Evolutionary conservation across 2,113 vertebrate genomes (phyloP).

Genomic region (Epinephelus moara): DNA sequence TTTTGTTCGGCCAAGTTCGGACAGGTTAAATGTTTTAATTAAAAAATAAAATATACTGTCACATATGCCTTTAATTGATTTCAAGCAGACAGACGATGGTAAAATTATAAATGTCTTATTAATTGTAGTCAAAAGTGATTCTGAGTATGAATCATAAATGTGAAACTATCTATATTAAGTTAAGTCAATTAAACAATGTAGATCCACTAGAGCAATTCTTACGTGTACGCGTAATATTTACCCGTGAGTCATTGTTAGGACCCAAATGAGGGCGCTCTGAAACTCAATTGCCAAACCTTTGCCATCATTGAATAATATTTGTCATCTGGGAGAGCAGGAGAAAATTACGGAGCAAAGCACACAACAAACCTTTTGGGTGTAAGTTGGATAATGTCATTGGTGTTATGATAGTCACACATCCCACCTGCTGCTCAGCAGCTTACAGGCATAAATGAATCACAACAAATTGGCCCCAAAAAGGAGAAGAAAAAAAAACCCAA

Average conservation of each 20-base stretch:
- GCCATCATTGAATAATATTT: slow-evolving; percentile 47
- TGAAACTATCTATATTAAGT: not conserved
- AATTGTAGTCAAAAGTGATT: not conserved
- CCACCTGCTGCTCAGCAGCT: slow-evolving; percentile 77
- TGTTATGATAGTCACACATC: slow-evolving; percentile 68
- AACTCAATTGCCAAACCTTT: slow-evolving; percentile 59
- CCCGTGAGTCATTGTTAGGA: slow-evolving; percentile 56
- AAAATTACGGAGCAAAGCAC: slow-evolving; percentile 43
- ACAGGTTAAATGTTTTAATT: not conserved
- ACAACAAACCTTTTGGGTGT: slow-evolving; percentile 52
- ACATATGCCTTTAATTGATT: not conserved
- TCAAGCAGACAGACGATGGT: not conserved
- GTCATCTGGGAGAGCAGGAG: slow-evolving; percentile 44
- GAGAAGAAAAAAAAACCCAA: slow-evolving; percentile 7
- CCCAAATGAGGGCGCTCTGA: slow-evolving; percentile 31
- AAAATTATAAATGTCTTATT: slow-evolving; percentile 7
- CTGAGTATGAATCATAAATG: not conserved
- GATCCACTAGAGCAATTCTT: slow-evolving; percentile 12
- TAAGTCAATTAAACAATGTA: slow-evolving; percentile 16
- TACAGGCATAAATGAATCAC: slow-evolving; percentile 76
- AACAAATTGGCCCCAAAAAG: slow-evolving; percentile 57
- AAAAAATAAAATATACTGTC: not conserved
- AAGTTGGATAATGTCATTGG: slow-evolving; percentile 68
- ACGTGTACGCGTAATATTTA: slow-evolving; percentile 13
- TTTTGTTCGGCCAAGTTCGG: not conserved